Evolutionary conservation across 35 echinoderm and acorn worm genomes (phyloP), one percentile per base, ranked within the genome.

Genomic region (Diadema setosum): DNA sequence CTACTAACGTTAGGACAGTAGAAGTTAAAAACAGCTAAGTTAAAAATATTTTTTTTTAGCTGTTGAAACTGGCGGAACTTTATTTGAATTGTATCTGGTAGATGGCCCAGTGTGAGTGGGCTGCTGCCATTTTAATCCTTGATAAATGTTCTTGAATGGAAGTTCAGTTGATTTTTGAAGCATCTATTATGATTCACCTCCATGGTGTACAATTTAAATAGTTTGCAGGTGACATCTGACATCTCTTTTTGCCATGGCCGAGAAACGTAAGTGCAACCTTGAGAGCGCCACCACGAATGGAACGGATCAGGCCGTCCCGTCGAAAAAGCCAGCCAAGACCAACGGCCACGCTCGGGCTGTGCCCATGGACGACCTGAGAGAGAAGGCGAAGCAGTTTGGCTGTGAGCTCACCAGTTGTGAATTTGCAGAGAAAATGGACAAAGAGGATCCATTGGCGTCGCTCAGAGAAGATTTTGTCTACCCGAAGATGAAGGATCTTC

Each of bases 401-500:
- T 40, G 32, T 30, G 83, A 85, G 16, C 3, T 85, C 4, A 14
- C 31, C 30, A 40, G 58, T 36, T 29, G n/a, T 5, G 31, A 34
- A 25, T 85, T 85, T 65, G 83, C 83, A 20, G 16, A 60, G 36
- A 57, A 64, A 36, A 85, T 85, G 83, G 83, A 85, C 40, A 24
- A 85, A 15, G 18, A 32, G 21, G 83, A 85, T 64, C 45, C 18
- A 15, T 25, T 85, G 27, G 36, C 36, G 6, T 29, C 49, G 27
- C 58, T 85, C 0, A 57, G 83, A 16, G 29, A 85, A 18, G 83
- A 85, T 63, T 85, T 85, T 20, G 26, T 58, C 35, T 25, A 65
- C 31, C 83, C 83, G 5, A 85, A 85, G 37, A 85, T 85, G 83
- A 60, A 60, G 4, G 83, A 85, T 5, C 26, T 85, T 5, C 52